Conservation (phyloP, 1,140 invertebrate genomes). For the Drosophila teissieri region DNA sequence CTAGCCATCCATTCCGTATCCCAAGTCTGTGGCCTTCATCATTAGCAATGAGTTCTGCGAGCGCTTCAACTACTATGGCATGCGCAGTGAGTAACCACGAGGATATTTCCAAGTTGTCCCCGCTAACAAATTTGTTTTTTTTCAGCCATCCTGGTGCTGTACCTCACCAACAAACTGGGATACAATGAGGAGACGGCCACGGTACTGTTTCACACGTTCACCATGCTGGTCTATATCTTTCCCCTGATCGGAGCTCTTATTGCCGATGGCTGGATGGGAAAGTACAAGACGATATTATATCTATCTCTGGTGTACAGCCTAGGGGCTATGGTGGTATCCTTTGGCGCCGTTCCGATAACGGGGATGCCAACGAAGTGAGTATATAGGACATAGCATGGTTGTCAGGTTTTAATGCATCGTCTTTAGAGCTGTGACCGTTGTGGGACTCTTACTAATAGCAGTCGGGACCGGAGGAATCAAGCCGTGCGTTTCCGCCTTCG, state of each 20-base stretch:
- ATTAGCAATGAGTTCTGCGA: slow-evolving; percentile 98
- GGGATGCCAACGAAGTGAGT: slow-evolving; percentile 88
- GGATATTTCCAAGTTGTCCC: not conserved
- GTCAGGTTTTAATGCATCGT: not conserved
- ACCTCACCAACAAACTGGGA: slow-evolving; percentile 89
- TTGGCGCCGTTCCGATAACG: slow-evolving; percentile 87
- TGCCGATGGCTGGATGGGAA: slow-evolving; percentile 92
- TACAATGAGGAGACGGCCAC: slow-evolving; percentile 89
- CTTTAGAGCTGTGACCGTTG: slow-evolving; percentile 88
- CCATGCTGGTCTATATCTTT: slow-evolving; percentile 92
- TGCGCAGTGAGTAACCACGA: slow-evolving; percentile 91
- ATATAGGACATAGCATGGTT: not conserved
- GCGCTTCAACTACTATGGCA: slow-evolving; percentile 97
- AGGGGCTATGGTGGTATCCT: slow-evolving; percentile 92
- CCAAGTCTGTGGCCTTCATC: slow-evolving; percentile 95
- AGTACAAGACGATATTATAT: slow-evolving; percentile 94
- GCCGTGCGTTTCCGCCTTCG: slow-evolving; percentile 98
- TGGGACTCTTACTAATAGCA: slow-evolving; percentile 93
- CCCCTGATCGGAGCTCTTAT: slow-evolving; percentile 94
- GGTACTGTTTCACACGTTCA: slow-evolving; percentile 91
- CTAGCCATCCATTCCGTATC: slow-evolving; percentile 86
- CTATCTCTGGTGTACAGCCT: slow-evolving; percentile 94
- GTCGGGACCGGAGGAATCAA: slow-evolving; percentile 98
- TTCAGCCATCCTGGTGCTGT: slow-evolving; percentile 91
- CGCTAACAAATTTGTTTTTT: not conserved